These are phyloP conservation scores for Apolygus lucorum DNA, from an alignment of 1,140 invertebrate species.

Conservation along the genomic window DNA sequence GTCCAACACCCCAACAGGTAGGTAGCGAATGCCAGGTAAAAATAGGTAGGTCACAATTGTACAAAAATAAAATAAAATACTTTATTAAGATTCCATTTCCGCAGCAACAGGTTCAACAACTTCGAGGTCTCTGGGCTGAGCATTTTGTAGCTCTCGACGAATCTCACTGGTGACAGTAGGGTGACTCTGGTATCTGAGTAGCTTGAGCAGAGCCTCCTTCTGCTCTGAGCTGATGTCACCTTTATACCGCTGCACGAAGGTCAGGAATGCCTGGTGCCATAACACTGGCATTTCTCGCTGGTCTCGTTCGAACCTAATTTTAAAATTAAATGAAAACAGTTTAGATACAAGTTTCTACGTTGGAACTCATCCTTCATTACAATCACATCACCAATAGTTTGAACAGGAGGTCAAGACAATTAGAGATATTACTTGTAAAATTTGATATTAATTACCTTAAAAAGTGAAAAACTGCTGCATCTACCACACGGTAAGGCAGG, in stretches of 20 bases:
- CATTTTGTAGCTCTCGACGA: constrained; percentile 69
- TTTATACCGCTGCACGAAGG: constrained; percentile 93
- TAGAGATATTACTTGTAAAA: too few species aligned
- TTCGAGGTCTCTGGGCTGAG: constrained; percentile 71
- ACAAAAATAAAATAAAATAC: neutral
- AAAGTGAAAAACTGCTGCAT: constrained; percentile 94
- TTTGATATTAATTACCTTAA: constrained; percentile 58
- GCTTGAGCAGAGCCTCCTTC: constrained; percentile 69
- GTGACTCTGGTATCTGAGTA: constrained; percentile 72
- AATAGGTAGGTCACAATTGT: too few species aligned
- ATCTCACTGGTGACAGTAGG: constrained; percentile 76
- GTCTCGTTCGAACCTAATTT: constrained; percentile 70
- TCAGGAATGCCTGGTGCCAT: constrained; percentile 93
- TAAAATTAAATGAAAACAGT: too few species aligned
- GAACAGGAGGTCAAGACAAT: neutral
- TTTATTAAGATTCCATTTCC: neutral
- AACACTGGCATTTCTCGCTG: constrained; percentile 78
- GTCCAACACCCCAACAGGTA: too few species aligned
- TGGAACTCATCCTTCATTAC: too few species aligned
- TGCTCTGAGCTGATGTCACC: constrained; percentile 89
- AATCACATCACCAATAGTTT: too few species aligned
- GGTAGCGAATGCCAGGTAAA: too few species aligned
- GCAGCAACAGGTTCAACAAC: constrained; percentile 26
- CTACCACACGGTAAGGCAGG: constrained; percentile 88
- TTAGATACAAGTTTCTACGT: neutral